Percentiles rank a stretch among this genome's conserved stretches.
These are phyloP conservation scores for Lasius platythorax DNA, from an alignment of 2,888 invertebrate species.

Conservation along the genomic window DNA sequence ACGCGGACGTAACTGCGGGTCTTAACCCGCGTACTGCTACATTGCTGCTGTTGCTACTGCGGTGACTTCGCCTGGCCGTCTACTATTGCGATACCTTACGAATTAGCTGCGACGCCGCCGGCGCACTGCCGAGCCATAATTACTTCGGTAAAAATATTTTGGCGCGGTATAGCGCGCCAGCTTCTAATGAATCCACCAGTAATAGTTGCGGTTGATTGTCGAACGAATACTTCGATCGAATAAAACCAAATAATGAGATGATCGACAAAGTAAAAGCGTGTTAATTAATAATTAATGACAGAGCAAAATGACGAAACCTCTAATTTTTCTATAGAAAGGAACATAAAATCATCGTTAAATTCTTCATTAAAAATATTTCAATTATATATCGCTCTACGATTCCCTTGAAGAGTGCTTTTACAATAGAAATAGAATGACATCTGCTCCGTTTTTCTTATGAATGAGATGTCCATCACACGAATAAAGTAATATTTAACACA, in stretches of 20 bases:
- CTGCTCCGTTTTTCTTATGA: neutral
- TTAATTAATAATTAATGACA: neutral
- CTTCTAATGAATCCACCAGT: constrained; percentile 30
- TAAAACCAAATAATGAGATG: constrained; percentile 18
- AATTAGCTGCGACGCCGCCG: constrained; percentile 28
- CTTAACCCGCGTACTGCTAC: constrained; percentile 57
- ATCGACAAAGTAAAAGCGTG: neutral
- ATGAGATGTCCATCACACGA: neutral
- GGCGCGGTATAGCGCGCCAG: constrained; percentile 3
- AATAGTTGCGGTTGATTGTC: constrained; percentile 24
- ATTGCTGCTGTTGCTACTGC: constrained; percentile 1
- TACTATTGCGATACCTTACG: constrained; percentile 25
- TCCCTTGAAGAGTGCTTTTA: neutral
- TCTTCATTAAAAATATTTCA: neutral
- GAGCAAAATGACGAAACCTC: neutral
- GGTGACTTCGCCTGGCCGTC: constrained; percentile 24
- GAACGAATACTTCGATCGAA: constrained; percentile 12
- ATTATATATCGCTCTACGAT: neutral
- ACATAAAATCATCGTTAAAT: neutral
- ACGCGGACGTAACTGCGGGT: constrained; percentile 66
- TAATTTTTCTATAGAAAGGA: neutral
- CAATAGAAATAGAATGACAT: neutral
- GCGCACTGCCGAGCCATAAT: constrained; percentile 33
- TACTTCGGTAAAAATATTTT: constrained; percentile 36
- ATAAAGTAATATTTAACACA: neutral